Conservation (phyloP, 2,888 invertebrate species). For the Scelioninae gen. 2 region DNA sequence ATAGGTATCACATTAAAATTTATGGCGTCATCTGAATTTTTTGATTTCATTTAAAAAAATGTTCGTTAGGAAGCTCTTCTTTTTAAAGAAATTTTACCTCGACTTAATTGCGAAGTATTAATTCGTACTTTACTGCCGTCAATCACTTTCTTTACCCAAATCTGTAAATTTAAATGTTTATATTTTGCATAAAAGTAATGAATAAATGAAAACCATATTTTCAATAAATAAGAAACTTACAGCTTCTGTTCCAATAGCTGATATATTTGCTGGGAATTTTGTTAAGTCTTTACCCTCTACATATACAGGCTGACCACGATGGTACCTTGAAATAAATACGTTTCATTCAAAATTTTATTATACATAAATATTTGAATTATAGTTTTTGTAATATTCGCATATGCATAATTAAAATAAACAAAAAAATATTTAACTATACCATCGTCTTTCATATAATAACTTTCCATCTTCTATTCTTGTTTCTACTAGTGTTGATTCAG, state of each 20-base stretch:
- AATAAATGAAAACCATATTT: too few species aligned
- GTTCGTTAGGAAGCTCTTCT: conserved; percentile 80
- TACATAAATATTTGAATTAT: too few species aligned
- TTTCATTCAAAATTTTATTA: too few species aligned
- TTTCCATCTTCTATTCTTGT: conserved; percentile 96
- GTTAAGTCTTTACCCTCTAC: conserved; percentile 91
- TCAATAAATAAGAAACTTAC: too few species aligned
- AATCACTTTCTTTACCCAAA: conserved; percentile 91
- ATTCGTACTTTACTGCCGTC: conserved; percentile 90
- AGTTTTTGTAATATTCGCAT: too few species aligned
- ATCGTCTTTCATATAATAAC: conserved; percentile 92
- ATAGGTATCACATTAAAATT: neutral
- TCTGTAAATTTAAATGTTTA: conserved; percentile 81
- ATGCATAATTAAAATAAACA: too few species aligned
- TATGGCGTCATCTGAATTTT: neutral
- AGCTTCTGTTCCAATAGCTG: conserved; percentile 89
- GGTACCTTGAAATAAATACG: conserved; percentile 79
- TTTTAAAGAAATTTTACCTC: conserved; percentile 92
- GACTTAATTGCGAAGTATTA: conserved; percentile 87
- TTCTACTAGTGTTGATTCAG: conserved; percentile 80
- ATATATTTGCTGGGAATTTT: conserved; percentile 92
- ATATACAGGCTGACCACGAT: conserved; percentile 94
- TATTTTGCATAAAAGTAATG: too few species aligned
- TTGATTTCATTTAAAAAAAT: neutral
- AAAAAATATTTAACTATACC: conserved; percentile 81